Conservation (phyloP, 2,888 invertebrate genomes). For the Platerodrilus igneus region DNA sequence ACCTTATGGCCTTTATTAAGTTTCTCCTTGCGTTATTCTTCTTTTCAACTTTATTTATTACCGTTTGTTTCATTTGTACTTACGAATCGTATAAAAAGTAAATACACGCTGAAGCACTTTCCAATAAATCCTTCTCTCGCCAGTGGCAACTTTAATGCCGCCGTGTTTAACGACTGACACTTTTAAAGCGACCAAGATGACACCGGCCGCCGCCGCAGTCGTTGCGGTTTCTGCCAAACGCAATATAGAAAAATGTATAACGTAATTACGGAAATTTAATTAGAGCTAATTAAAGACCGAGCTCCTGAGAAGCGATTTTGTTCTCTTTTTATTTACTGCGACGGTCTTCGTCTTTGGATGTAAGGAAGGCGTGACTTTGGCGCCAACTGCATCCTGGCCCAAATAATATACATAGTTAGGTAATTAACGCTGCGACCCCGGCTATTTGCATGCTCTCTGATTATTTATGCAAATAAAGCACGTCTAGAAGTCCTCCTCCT, state of each 20-base stretch:
- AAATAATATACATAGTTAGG: conserved; percentile 44
- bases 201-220: conserved; percentile 24
- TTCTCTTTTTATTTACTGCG: conserved; percentile 30
- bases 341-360: conserved; percentile 19
- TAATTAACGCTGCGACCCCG: conserved; percentile 48
- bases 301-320: conserved; percentile 33
- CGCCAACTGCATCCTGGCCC: conserved; percentile 39
- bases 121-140: conserved; percentile 16
- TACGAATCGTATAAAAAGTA: too few relatives aligned
- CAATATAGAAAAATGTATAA: conserved; percentile 40
- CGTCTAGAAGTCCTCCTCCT: conserved; percentile 40
- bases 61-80: conserved; percentile 20
- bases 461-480: conserved; percentile 49
- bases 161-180: conserved; percentile 21
- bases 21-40: conserved; percentile 28
- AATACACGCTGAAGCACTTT: too few relatives aligned
- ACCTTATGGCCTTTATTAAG: conserved; percentile 42
- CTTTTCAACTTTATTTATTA: conserved; percentile 23
- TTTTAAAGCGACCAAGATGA: too few relatives aligned
- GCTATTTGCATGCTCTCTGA: conserved; percentile 48
- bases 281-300: conserved; percentile 46
- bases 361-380: conserved; percentile 35
- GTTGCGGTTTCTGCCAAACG: conserved; percentile 29
- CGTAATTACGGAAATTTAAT: conserved; percentile 48
- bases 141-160: conserved; percentile 15